Base-by-base conservation (phyloP, 2,113 vertebrate genomes). In the Pterophyllum scalare region DNA sequence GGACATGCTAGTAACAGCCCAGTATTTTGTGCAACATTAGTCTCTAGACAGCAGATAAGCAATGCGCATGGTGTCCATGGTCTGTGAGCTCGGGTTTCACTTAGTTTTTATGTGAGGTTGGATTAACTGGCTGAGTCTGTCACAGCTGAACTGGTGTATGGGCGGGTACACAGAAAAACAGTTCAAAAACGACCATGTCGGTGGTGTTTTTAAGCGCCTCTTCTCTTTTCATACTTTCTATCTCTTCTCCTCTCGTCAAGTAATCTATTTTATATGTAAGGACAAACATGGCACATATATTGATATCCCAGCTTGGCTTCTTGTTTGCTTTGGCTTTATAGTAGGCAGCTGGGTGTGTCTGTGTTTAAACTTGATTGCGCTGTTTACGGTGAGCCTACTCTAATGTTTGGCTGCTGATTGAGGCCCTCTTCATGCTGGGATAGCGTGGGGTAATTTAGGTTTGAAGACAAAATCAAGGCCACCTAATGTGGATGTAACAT, bases 391-490 rank as follows among this genome's bases (percentile, higher is more conserved):
- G 59, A 60, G 58, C 79, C 79, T 65, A 72, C 83, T 80, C 75
- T 91, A 81, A 91, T 92, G 88, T 74, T 58, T 74, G 60, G 56
- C 77, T 87, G 91, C 67, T 89, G 90, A 92, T 35, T 84, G 91
- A 94, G 17, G 75, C 26, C 56, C 28, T 79, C 78, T 33, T 58
- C 40, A 70, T 59, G 80, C 77, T 54, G 15, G 43, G 76, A 58
- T 79, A 43, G 84, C 64, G 24, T 77, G 59, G 72, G 17, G n/a
- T 58, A 46, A 59, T 91, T 78, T 72, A 57, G 17, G 31, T 74
- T 83, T 54, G 56, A 62, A 75, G 33, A 33, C 17, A 31, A 83
- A 83, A 60, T 38, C 33, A 62, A 40, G 26, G 52, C 59, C 35
- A 33, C 61, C 78, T 75, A 38, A 64, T 28, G 83, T 83, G 65